A percentile compares a stretch with the other conserved stretches of the same genome.
Evolutionary conservation across 2,797 vertebrate genomes (phyloP).

Genomic region (Catostomus latipinnis): DNA sequence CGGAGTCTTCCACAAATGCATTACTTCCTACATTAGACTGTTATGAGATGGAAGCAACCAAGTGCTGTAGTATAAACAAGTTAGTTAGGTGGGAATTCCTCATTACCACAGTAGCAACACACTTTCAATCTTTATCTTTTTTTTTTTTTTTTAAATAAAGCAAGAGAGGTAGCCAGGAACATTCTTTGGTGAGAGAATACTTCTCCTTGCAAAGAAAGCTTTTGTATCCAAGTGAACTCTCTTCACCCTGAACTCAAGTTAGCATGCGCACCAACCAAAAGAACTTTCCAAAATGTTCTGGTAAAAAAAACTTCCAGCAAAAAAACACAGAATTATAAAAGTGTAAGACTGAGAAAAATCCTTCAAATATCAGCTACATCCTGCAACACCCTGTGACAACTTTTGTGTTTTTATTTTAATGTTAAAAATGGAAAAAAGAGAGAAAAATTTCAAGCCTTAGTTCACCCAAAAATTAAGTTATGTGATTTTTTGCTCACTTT

Average conservation of each 20-base stretch:
- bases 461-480: no score
- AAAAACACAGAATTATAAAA: neutral
- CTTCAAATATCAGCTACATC: neutral
- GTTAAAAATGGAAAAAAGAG: no score
- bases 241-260: conserved; percentile 20
- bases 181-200: conserved; percentile 34
- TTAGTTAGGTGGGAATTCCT: no score
- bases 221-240: conserved; percentile 5
- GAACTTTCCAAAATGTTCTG: conserved; percentile 5
- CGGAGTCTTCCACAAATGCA: neutral
- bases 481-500: no score
- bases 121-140: neutral
- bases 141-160: neutral
- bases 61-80: no score
- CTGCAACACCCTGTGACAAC: neutral
- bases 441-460: no score
- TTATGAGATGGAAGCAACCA: conserved; percentile 2
- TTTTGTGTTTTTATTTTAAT: no score
- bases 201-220: neutral
- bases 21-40: neutral
- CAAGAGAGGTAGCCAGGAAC: conserved; percentile 37
- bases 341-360: neutral
- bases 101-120: no score
- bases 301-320: conserved; percentile 21
- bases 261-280: conserved; percentile 2